These are phyloP conservation scores for Poeciliopsis prolifica DNA, from an alignment of 2,113 vertebrate species.

Conservation along the genomic window DNA sequence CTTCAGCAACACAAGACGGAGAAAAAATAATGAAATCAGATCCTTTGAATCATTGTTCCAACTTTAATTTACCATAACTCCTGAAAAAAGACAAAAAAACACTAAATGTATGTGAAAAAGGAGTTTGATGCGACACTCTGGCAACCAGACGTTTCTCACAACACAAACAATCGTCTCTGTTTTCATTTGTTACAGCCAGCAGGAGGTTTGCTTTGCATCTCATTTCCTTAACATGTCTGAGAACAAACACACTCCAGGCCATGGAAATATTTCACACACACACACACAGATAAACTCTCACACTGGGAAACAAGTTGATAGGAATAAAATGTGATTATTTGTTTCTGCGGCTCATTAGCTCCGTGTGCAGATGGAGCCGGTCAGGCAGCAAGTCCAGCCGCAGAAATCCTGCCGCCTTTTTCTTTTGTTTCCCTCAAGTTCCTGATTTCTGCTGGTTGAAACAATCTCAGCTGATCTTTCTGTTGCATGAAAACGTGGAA, in stretches of 20 bases:
- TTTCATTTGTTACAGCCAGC: not conserved
- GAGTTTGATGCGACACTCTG: not conserved
- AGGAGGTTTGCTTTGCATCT: slow-evolving; percentile 15
- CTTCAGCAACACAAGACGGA: no score
- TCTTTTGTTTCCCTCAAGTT: not conserved
- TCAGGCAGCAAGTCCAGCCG: not conserved
- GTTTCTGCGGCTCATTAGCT: slow-evolving; percentile 9
- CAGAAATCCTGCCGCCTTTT: not conserved
- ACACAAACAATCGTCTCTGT: slow-evolving; percentile 4
- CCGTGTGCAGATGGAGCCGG: slow-evolving; percentile 1
- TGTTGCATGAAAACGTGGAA: not conserved
- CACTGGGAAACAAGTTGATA: no score
- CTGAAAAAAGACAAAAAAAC: not conserved
- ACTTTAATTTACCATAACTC: no score
- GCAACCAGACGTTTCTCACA: slow-evolving; percentile 2
- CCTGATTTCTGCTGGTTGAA: not conserved
- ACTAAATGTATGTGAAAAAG: not conserved
- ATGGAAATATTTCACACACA: not conserved
- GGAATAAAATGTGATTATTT: not conserved
- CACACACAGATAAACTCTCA: slow-evolving; percentile 1
- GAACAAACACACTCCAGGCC: not conserved
- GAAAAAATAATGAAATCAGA: no score
- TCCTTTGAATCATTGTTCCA: no score
- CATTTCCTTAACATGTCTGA: slow-evolving; percentile 16
- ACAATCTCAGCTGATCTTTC: not conserved